Base-by-base conservation (phyloP, 2,888 invertebrate genomes). In the Eupeodes latifasciatus region DNA sequence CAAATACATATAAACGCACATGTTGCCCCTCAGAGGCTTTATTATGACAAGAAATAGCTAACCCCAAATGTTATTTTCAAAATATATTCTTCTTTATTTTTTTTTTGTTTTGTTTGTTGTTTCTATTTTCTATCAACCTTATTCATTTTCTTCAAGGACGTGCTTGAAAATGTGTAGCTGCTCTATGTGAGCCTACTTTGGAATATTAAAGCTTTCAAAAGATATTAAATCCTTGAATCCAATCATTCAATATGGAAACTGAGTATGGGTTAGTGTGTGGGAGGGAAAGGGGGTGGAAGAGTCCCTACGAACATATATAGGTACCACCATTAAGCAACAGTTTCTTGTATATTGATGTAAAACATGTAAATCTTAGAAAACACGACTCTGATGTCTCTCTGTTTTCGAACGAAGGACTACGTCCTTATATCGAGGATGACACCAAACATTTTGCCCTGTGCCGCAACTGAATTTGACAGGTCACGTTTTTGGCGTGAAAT, bases 401-500 rank as follows among this genome's bases (percentile, higher is more conserved):
- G 4, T 1, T 3, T 34, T 19, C 5, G 14, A 19, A 66, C 49
- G 12, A 34, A 53, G 16, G 51, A 5, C 4, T 36, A 53, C 53
- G 36, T 36, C 53, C 51, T 34, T 34, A 34, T 4, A 40, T 16
- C 11, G 7, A 36, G 34, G 16, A 53, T 16, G 53, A 40, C 69
- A 53, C 53, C 40, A 36, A 27, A 53, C 16, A 34, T 69, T 36
- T 66, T 11, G 6, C 27, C 36, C n/a, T 51, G 36, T 53, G n/a
- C 34, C 16, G 3, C 36, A n/a, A 36, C 53, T 53, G 34, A 16
- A 53, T 69, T 51, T 69, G 69, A 53, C 69, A 36, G 69, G 53
- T 69, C 69, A 69, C 69, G 69, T 69, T 53, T 53, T 69, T 34
- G 51, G 51, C 27, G 49, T 64, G 47, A 66, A 66, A 64, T 64